Evolutionary conservation across 2,888 invertebrate species (phyloP).

Genomic region (Melanostoma mellinum): DNA sequence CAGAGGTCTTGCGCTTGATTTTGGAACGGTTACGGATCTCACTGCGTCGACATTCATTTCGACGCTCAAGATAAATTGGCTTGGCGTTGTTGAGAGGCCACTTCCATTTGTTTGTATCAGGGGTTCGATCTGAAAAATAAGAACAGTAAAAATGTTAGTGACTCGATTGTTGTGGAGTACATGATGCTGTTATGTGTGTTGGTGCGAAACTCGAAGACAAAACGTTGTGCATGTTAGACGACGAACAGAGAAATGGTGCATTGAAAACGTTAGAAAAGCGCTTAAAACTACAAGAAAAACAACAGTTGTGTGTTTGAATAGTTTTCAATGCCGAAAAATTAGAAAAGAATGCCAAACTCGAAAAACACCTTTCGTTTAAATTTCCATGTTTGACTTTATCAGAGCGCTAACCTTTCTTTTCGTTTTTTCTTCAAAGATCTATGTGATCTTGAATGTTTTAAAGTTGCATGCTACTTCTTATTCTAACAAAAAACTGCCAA

Average conservation of each 20-base stretch:
- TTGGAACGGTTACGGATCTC: constrained; percentile 81
- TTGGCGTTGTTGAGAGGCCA: constrained; percentile 87
- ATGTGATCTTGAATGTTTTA: too few relatives aligned
- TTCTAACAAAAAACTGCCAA: too few relatives aligned
- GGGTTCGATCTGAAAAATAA: constrained; percentile 79
- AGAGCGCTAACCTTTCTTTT: too few relatives aligned
- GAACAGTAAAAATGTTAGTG: not conserved
- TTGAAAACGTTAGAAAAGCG: too few relatives aligned
- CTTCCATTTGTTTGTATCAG: constrained; percentile 82
- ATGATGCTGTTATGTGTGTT: not conserved
- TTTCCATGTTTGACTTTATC: too few relatives aligned
- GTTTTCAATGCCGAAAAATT: too few relatives aligned
- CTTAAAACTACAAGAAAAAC: too few relatives aligned
- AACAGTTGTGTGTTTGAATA: too few relatives aligned
- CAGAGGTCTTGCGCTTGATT: constrained; percentile 80
- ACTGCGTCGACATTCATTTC: constrained; percentile 89
- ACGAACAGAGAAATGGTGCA: constrained; percentile 46
- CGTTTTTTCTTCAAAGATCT: too few relatives aligned
- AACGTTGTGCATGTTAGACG: constrained; percentile 56
- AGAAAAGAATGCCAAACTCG: too few relatives aligned
- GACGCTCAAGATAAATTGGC: constrained; percentile 94
- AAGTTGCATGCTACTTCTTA: too few relatives aligned
- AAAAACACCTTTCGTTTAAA: too few relatives aligned
- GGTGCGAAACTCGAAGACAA: constrained; percentile 55
- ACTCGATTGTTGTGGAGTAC: not conserved